Conservation (phyloP, 1,140 invertebrate genomes). For the Drosophila hydei region DNA sequence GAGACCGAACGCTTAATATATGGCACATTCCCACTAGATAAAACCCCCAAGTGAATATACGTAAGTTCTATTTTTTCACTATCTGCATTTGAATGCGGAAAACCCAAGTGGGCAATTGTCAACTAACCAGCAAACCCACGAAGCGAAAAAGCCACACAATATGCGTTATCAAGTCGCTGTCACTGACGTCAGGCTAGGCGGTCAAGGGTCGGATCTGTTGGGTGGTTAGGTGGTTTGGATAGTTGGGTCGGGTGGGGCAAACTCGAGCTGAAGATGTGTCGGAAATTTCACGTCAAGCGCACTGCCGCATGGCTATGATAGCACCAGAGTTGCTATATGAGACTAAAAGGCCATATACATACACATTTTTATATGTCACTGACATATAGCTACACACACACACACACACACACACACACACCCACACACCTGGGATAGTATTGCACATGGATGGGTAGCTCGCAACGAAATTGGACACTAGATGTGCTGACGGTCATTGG, state of each 20-base stretch:
- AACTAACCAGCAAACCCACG: neutral
- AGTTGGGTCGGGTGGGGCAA: constrained; percentile 1
- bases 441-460: constrained; percentile 66
- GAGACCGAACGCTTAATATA: neutral
- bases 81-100: constrained; percentile 19
- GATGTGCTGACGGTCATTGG: constrained; percentile 42
- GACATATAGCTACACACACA: constrained; percentile 6
- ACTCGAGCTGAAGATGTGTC: constrained; percentile 62
- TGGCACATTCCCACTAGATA: neutral
- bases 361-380: constrained; percentile 46
- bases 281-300: constrained; percentile 46
- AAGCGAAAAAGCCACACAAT: neutral
- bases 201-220: constrained; percentile 1
- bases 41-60: neutral
- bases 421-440: constrained; percentile 69
- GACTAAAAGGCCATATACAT: constrained; percentile 7
- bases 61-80: constrained; percentile 4
- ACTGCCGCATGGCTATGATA: constrained; percentile 10
- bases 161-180: constrained; percentile 14
- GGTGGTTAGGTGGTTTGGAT: neutral
- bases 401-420: neutral
- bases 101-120: constrained; percentile 8
- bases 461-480: constrained; percentile 53
- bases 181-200: constrained; percentile 36
- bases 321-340: neutral